Conservation (phyloP, 2,113 vertebrate genomes). For the Oreochromis niloticus region DNA sequence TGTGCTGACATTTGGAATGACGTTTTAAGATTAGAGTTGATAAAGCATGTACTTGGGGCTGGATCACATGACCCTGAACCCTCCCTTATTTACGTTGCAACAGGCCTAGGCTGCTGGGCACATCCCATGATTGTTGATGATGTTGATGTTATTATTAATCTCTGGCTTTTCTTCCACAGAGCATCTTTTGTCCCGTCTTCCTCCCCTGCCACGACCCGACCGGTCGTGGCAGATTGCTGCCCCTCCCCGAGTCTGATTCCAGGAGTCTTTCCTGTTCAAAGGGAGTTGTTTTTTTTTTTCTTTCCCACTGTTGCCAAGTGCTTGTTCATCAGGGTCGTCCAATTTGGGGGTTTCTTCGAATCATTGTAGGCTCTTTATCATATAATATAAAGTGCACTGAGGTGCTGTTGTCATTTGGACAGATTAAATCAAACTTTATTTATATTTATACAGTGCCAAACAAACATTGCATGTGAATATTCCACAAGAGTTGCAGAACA, state of each 20-base stretch:
- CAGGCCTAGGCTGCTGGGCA: background rate
- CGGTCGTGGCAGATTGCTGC: background rate
- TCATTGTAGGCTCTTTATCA: rapidly evolving
- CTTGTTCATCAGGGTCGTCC: background rate
- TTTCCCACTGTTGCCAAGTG: background rate
- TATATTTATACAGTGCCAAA: background rate
- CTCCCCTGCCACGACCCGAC: background rate
- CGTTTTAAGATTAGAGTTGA: rapidly evolving
- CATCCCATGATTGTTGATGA: background rate
- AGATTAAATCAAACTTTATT: background rate
- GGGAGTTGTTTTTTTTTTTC: background rate
- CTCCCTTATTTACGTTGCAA: background rate
- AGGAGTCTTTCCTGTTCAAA: background rate
- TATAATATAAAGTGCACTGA: background rate
- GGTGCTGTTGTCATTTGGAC: background rate
- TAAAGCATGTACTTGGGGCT: background rate
- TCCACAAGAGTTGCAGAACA: too few species aligned
- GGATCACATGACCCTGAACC: background rate
- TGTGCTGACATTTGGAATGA: background rate
- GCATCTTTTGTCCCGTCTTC: background rate
- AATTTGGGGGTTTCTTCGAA: background rate
- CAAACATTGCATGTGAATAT: background rate
- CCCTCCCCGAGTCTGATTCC: background rate
- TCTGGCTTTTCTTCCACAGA: background rate
- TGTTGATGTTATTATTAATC: background rate